phyloP scores from a whole-genome alignment of 1,140 invertebrate species.

The Anagrus nilaparvatae region DNA sequence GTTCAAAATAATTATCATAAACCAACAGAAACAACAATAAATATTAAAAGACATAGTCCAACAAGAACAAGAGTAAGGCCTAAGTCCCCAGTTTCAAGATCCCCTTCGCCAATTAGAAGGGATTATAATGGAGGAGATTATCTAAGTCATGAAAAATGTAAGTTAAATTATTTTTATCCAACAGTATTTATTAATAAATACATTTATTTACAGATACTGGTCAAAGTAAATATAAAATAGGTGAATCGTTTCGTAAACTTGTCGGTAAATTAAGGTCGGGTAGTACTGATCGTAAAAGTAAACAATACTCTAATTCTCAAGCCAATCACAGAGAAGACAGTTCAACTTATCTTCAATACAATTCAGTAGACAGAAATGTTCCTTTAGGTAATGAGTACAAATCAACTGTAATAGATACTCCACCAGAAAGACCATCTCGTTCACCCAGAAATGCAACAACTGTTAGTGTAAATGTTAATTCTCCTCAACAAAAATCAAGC shows the following conservation, averaged over 20 bases:
- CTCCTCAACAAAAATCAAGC: neutral
- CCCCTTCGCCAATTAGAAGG: conserved; percentile 41
- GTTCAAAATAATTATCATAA: no score
- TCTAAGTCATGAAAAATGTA: neutral
- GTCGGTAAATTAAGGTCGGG: conserved; percentile 68
- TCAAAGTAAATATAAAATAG: conserved; percentile 42
- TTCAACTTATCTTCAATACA: conserved; percentile 50
- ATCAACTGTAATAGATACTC: no score
- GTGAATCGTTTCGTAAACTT: conserved; percentile 59
- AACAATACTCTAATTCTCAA: conserved; percentile 32
- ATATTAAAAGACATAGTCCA: no score
- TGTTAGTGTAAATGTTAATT: conserved; percentile 14
- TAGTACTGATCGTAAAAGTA: conserved; percentile 58
- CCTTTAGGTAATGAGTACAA: conserved; percentile 24
- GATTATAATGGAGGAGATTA: no score
- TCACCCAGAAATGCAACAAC: conserved; percentile 26
- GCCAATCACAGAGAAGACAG: conserved; percentile 42
- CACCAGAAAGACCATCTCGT: conserved; percentile 30
- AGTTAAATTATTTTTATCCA: neutral
- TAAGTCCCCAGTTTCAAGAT: conserved; percentile 6
- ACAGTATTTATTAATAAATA: conserved; percentile 1
- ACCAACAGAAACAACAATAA: no score
- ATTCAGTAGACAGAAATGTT: conserved; percentile 49
- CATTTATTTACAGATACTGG: conserved; percentile 30
- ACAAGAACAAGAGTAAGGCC: conserved; percentile 8